A percentile compares a stretch with the other conserved stretches of the same genome.
Evolutionary conservation across 2,888 invertebrate species (phyloP).

Genomic region (Silvanus unidentatus): DNA sequence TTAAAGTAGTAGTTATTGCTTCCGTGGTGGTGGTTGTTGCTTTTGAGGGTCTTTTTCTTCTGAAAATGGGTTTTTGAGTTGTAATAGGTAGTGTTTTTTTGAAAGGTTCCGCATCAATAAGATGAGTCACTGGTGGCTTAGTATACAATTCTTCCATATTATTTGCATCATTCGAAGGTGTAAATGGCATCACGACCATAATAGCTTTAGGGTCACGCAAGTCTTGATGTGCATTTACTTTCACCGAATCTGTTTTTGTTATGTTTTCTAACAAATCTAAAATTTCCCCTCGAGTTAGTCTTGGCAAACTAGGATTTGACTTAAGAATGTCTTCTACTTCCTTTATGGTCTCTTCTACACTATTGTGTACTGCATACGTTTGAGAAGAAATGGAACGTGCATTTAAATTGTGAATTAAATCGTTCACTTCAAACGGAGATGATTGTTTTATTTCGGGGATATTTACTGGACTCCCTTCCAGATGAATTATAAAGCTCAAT

Average conservation of each 20-base stretch:
- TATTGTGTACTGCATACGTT: constrained; percentile 31
- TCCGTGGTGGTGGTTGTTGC: constrained; percentile 7
- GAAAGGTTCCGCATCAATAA: constrained; percentile 43
- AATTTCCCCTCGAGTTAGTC: constrained; percentile 60
- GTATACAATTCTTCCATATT: constrained; percentile 60
- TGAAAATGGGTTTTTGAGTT: constrained; percentile 14
- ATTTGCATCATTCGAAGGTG: constrained; percentile 50
- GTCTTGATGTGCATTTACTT: constrained; percentile 26
- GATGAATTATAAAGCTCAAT: too few relatives aligned
- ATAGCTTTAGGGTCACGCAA: constrained; percentile 49
- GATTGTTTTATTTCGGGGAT: constrained; percentile 16
- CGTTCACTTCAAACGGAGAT: constrained; percentile 20
- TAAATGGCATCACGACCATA: constrained; percentile 65
- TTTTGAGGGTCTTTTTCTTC: constrained; percentile 20
- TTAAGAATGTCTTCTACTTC: constrained; percentile 62
- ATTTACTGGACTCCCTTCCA: too few relatives aligned
- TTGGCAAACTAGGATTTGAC: constrained; percentile 57
- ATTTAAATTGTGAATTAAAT: constrained; percentile 14
- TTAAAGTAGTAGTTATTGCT: neutral
- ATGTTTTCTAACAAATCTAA: constrained; percentile 62
- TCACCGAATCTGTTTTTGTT: constrained; percentile 47
- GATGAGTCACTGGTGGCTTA: constrained; percentile 57
- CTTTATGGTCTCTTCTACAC: constrained; percentile 57
- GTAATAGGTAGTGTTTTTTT: constrained; percentile 13
- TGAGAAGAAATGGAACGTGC: constrained; percentile 9